These are phyloP conservation scores for Eubucco bourcierii DNA, from an alignment of 2,113 vertebrate genomes.

Conservation along the genomic window DNA sequence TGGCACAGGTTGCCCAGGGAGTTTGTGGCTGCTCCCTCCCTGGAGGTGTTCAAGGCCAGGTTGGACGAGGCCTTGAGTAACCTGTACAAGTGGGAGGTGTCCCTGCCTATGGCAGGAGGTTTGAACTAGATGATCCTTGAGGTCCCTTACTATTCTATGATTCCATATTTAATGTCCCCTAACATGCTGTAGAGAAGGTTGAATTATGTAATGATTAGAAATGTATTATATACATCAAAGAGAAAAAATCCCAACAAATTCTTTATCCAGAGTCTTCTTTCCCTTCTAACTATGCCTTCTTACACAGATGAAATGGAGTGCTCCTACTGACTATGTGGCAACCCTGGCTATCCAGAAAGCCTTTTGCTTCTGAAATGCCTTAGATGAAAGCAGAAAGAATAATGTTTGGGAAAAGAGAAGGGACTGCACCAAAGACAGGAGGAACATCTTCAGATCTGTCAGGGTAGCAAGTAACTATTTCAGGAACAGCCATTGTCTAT, in stretches of 20 bases:
- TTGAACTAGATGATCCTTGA: too few relatives aligned
- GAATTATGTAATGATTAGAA: background rate
- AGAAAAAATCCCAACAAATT: background rate
- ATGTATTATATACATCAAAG: background rate
- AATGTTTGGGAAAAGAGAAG: background rate
- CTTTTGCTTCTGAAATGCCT: background rate
- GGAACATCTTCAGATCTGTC: background rate
- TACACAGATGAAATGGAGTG: background rate
- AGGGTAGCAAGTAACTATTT: background rate
- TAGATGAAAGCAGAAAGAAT: background rate
- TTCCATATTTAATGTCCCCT: fast-evolving
- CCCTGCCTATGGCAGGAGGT: too few relatives aligned
- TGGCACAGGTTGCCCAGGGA: too few relatives aligned
- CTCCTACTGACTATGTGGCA: background rate
- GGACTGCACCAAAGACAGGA: background rate
- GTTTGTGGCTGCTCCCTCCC: too few relatives aligned
- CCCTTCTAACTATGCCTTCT: background rate
- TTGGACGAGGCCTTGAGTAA: too few relatives aligned
- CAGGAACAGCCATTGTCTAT: background rate
- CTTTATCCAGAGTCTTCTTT: background rate
- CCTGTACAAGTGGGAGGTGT: too few relatives aligned
- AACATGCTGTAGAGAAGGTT: background rate
- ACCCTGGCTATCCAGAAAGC: background rate
- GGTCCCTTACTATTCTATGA: too few relatives aligned
- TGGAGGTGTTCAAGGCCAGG: too few relatives aligned